A percentile compares a stretch with the other conserved stretches of the same genome.
Evolutionary conservation across 30 jellyfish, hydroid and myxozoan genomes (phyloP).

Genomic region (Aurelia sp.): DNA sequence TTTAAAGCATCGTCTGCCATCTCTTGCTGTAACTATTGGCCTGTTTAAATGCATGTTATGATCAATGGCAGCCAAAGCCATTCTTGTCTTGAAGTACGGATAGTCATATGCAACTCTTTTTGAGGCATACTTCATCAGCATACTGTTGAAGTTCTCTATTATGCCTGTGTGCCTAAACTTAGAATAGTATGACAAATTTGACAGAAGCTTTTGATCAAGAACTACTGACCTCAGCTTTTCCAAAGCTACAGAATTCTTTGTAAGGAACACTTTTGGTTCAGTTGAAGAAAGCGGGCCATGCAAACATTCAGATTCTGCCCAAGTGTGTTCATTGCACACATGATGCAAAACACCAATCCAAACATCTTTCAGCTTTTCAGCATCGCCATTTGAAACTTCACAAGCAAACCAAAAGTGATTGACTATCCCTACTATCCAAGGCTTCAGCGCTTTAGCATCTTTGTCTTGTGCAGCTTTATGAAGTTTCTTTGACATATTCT

Average conservation of each 20-base stretch:
- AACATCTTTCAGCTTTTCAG: constrained; percentile 19
- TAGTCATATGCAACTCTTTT: neutral
- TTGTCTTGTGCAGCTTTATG: too few species aligned
- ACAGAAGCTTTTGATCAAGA: too few species aligned
- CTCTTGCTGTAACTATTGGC: neutral
- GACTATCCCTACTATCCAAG: too few species aligned
- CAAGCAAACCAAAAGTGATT: too few species aligned
- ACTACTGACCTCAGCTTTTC: too few species aligned
- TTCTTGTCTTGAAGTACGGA: neutral
- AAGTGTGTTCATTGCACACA: too few species aligned
- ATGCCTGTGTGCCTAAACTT: too few species aligned
- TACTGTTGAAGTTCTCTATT: too few species aligned
- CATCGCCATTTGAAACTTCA: constrained; percentile 6
- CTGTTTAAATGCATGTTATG: neutral
- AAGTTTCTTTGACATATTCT: too few species aligned
- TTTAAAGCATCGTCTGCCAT: neutral
- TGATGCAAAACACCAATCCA: neutral
- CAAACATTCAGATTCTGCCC: neutral
- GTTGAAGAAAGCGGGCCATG: neutral
- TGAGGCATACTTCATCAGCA: too few species aligned
- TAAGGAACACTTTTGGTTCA: neutral
- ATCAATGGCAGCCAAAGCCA: neutral
- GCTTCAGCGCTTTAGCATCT: too few species aligned
- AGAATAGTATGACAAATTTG: too few species aligned
- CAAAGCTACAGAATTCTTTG: neutral